These are phyloP conservation scores for Tauraco hartlaubi DNA, from an alignment of 2,797 vertebrate species.

Conservation along the genomic window DNA sequence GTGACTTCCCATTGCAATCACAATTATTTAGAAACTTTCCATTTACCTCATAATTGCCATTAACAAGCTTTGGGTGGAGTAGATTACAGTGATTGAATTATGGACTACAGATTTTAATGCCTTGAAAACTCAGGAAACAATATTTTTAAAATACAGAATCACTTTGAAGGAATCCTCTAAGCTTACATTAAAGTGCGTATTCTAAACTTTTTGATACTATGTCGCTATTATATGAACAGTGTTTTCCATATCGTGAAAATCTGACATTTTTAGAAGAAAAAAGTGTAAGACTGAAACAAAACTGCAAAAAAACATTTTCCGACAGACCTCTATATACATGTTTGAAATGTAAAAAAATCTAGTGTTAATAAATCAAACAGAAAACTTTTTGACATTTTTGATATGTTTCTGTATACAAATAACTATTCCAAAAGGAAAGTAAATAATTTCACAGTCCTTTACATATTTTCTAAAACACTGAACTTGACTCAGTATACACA, in stretches of 20 bases:
- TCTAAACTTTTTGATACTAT: neutral
- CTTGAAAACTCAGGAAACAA: neutral
- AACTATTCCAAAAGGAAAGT: neutral
- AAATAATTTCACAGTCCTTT: neutral
- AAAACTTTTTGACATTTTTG: neutral
- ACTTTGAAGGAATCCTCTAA: neutral
- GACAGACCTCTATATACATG: neutral
- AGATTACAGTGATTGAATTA: neutral
- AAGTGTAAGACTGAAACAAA: neutral
- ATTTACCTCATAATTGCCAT: neutral
- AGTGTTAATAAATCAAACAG: neutral
- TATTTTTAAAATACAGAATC: neutral
- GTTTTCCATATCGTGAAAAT: neutral
- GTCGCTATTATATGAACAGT: neutral
- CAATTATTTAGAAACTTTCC: neutral
- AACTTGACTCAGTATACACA: neutral
- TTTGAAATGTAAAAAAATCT: neutral
- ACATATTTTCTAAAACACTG: neutral
- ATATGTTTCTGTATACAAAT: neutral
- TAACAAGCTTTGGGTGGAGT: neutral
- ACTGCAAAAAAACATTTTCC: fast-evolving
- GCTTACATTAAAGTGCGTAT: neutral
- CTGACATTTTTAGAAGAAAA: neutral
- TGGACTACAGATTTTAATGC: neutral
- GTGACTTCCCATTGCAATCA: neutral